Percentiles rank a stretch among this genome's conserved stretches.
Evolutionary conservation across 2,113 vertebrate genomes (phyloP).

Genomic region (Pterocles burchelli): DNA sequence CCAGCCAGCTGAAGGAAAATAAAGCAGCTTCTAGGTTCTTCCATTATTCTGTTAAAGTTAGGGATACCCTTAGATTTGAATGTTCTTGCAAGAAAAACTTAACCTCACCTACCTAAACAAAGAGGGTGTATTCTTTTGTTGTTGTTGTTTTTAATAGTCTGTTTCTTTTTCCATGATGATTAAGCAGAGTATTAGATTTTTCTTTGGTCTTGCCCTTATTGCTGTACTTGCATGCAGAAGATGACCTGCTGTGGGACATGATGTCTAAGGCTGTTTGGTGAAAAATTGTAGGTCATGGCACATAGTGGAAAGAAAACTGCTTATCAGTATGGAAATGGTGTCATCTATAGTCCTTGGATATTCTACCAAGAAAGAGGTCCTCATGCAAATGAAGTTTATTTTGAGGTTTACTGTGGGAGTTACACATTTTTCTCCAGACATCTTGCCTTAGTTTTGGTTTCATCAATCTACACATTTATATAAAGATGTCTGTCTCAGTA

Average conservation of each 20-base stretch:
- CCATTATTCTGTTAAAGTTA: background rate
- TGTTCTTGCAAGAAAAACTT: background rate
- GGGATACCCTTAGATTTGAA: background rate
- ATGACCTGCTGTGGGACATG: background rate
- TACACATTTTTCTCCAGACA: conserved; percentile 32
- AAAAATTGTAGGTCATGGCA: background rate
- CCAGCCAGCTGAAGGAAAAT: background rate
- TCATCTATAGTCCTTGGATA: background rate
- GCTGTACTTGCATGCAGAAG: background rate
- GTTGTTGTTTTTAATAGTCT: background rate
- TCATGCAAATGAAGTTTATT: conserved; percentile 61
- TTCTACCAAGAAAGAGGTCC: background rate
- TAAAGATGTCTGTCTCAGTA: background rate
- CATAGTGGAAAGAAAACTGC: background rate
- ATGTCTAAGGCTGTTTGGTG: background rate
- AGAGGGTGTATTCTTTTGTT: background rate
- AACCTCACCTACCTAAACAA: background rate
- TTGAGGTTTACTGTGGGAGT: conserved; percentile 51
- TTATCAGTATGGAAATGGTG: background rate
- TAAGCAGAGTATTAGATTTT: background rate
- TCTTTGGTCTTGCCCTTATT: background rate
- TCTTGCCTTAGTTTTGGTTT: conserved; percentile 44
- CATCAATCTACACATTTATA: conserved; percentile 13
- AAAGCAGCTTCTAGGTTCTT: background rate
- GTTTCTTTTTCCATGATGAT: background rate